Percentiles rank a stretch among this genome's conserved stretches.
phyloP scores from a whole-genome alignment of 2,888 invertebrate species.

The Ligdia adustata region DNA sequence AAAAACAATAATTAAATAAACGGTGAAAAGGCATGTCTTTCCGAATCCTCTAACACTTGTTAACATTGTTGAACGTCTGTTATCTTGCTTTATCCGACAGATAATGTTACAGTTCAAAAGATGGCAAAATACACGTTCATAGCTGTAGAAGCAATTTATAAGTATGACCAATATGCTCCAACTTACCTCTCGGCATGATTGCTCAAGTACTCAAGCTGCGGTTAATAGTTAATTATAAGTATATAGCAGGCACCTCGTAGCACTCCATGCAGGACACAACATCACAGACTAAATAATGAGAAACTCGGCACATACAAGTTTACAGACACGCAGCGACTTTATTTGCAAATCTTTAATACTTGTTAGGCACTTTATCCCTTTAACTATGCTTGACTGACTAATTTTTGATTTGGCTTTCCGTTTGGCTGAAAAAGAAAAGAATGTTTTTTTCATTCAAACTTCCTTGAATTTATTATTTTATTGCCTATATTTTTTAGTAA shows the following conservation, averaged over 20 bases:
- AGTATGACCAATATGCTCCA: not conserved
- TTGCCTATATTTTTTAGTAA: too few relatives aligned
- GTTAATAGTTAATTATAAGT: constrained; percentile 56
- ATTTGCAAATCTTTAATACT: constrained; percentile 28
- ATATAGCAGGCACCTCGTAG: constrained; percentile 44
- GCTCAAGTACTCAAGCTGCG: constrained; percentile 46
- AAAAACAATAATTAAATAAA: too few relatives aligned
- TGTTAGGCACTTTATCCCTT: constrained; percentile 42
- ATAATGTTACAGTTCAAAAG: too few relatives aligned
- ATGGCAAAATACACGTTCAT: too few relatives aligned
- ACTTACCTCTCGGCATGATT: constrained; percentile 72
- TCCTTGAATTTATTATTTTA: too few relatives aligned
- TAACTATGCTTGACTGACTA: constrained; percentile 44
- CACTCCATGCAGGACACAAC: constrained; percentile 56
- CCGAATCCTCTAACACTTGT: too few relatives aligned
- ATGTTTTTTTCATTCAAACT: too few relatives aligned
- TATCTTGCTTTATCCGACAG: too few relatives aligned
- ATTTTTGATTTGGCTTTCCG: constrained; percentile 53
- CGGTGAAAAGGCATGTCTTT: too few relatives aligned
- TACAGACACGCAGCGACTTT: constrained; percentile 40
- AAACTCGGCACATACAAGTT: constrained; percentile 40
- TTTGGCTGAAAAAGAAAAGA: constrained; percentile 53
- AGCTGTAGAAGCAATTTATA: too few relatives aligned
- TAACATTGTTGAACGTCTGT: too few relatives aligned
- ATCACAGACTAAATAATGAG: constrained; percentile 57